Evolutionary conservation across 2,888 invertebrate species (phyloP), one percentile per base, ranked within the genome.

Genomic region (Pheosia gnoma): DNA sequence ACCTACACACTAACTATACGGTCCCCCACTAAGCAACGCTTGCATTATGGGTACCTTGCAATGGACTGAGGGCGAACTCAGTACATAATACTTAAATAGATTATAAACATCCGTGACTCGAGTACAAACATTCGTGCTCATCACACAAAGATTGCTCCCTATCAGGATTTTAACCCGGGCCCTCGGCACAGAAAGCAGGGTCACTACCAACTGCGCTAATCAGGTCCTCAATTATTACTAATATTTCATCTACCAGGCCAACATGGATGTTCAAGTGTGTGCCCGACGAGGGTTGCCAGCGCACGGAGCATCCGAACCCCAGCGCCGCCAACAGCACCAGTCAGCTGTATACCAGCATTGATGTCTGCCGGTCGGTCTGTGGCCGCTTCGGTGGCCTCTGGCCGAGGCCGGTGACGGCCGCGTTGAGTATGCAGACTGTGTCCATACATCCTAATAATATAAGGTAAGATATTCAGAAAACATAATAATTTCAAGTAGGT

Each of bases 311-410:
- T n/a, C 91, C 83, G 13, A 83, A 68, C 49, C 87, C 66, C 63
- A 84, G 39, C 68, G 81, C 70, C 73, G 72, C 61, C 75, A 93
- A 83, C 76, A 77, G 49, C 72, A 78, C 82, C 9, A 68, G 65
- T 13, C 59, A 72, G 13, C 58, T 82, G 11, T 94, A 87, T 76
- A 77, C 83, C 49, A 95, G 95, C 60, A 83, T 96, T 68, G 94
- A 95, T 64, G 90, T 95, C 52, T 97, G 97, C 74, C 93, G 96
- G 36, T 89, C 96, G 6, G 95, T 95, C 0, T 97, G 97, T 72
- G 96, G 96, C 0, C 86, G 94, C 47, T 95, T 94, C 74, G 96
- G 96, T 0, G 94, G 95, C 0, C 89, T 96, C 13, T 97, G 96
- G 96, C 97, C 97, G 0, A 87, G 90, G 75, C 96, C 97, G 0